Evolutionary conservation across 1,140 invertebrate species (phyloP).

Genomic region (Anadara kagoshimensis): DNA sequence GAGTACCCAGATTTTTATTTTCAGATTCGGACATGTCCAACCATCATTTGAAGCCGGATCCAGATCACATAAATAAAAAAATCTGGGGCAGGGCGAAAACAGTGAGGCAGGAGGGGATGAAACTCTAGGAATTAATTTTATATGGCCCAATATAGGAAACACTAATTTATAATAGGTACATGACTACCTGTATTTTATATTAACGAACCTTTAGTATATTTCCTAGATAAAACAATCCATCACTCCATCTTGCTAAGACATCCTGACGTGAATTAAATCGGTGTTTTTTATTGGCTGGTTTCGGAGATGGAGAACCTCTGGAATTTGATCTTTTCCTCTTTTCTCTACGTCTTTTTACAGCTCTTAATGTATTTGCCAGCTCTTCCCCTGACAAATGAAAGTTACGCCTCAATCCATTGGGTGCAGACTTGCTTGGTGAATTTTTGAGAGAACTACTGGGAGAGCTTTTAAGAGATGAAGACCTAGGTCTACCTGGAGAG

Average conservation of each 20-base stretch:
- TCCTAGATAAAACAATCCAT: slow-evolving; percentile 57
- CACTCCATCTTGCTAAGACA: slow-evolving; percentile 56
- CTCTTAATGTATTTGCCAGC: not conserved
- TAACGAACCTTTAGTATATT: slow-evolving; percentile 47
- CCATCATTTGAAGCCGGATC: too few relatives aligned
- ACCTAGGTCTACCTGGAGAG: not conserved
- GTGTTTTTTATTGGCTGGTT: not conserved
- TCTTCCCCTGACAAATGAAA: not conserved
- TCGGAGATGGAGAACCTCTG: not conserved
- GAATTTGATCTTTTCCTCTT: slow-evolving; percentile 8
- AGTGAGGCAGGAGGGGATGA: too few relatives aligned
- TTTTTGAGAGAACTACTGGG: not conserved
- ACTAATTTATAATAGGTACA: too few relatives aligned
- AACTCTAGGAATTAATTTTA: too few relatives aligned
- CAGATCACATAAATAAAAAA: too few relatives aligned
- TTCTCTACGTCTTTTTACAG: not conserved
- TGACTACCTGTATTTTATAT: too few relatives aligned
- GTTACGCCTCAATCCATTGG: not conserved
- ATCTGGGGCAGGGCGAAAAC: too few relatives aligned
- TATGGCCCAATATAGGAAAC: too few relatives aligned
- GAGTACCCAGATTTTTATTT: not conserved
- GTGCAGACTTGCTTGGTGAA: not conserved
- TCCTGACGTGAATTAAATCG: slow-evolving; percentile 25
- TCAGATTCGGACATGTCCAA: too few relatives aligned
- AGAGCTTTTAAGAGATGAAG: not conserved